Conservation (phyloP, 1,140 invertebrate species). For the Nixonia krombeini region DNA sequence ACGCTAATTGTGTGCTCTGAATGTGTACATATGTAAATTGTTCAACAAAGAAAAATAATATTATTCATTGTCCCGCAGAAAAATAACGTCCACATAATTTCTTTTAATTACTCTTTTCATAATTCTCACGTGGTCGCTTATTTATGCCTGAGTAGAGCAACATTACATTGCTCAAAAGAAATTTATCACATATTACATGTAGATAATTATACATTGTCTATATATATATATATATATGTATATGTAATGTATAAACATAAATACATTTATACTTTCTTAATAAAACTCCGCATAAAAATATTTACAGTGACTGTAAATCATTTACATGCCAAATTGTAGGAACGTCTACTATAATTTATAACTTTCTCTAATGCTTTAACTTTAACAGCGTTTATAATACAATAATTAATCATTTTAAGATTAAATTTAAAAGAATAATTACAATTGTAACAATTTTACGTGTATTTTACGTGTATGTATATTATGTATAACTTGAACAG, state of each 20-base stretch:
- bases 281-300: constrained; percentile 26
- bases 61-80: neutral
- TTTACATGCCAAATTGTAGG: constrained; percentile 26
- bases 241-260: constrained; percentile 14
- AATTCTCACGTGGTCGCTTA: neutral
- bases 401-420: constrained; percentile 17
- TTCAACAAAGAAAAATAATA: constrained; percentile 1
- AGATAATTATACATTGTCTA: constrained; percentile 13
- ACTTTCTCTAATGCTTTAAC: constrained; percentile 17
- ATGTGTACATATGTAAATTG: neutral
- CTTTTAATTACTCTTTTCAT: too few relatives aligned
- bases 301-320: constrained; percentile 23
- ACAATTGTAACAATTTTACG: constrained; percentile 25
- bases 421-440: constrained; percentile 22
- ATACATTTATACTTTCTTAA: neutral
- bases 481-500: constrained; percentile 16
- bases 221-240: constrained; percentile 9
- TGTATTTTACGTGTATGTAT: constrained; percentile 4
- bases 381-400: constrained; percentile 31
- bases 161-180: neutral
- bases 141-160: neutral
- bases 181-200: constrained; percentile 6
- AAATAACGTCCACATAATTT: too few relatives aligned
- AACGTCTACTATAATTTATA: constrained; percentile 23
- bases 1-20: neutral